phyloP scores from a whole-genome alignment of 2,113 vertebrate species.

The Zosterops borbonicus region DNA sequence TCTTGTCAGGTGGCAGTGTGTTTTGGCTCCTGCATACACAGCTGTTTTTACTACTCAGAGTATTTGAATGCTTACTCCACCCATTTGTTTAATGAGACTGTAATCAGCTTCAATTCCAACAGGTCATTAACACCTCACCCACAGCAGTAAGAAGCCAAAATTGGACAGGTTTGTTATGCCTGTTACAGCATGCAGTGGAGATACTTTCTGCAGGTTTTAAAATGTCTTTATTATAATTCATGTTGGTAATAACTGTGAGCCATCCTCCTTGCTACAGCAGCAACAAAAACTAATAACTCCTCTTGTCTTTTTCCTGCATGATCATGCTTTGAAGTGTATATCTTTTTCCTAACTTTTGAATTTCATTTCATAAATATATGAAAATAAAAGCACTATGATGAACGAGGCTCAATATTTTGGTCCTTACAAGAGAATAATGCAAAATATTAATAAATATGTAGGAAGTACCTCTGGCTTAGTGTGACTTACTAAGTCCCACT shows the following conservation, averaged over 20 bases:
- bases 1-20: not conserved
- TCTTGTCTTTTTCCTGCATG: not conserved
- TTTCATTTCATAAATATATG: not conserved
- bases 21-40: not conserved
- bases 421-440: not conserved
- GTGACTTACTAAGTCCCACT: not conserved
- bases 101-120: conserved; percentile 46
- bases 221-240: conserved; percentile 28
- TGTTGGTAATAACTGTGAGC: not conserved
- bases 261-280: not conserved
- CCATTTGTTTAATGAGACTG: conserved; percentile 46
- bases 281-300: not conserved
- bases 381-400: not conserved
- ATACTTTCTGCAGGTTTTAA: conserved; percentile 25
- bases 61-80: conserved; percentile 33
- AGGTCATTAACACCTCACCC: conserved; percentile 54
- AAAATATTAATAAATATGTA: not conserved
- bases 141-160: conserved; percentile 1
- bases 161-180: conserved; percentile 11
- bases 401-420: not conserved
- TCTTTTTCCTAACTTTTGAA: not conserved
- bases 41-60: conserved; percentile 6
- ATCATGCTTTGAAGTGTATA: not conserved
- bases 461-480: not conserved
- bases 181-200: conserved; percentile 19